Conservation (phyloP, 2,888 invertebrate genomes). For the Mesoligia furuncula region DNA sequence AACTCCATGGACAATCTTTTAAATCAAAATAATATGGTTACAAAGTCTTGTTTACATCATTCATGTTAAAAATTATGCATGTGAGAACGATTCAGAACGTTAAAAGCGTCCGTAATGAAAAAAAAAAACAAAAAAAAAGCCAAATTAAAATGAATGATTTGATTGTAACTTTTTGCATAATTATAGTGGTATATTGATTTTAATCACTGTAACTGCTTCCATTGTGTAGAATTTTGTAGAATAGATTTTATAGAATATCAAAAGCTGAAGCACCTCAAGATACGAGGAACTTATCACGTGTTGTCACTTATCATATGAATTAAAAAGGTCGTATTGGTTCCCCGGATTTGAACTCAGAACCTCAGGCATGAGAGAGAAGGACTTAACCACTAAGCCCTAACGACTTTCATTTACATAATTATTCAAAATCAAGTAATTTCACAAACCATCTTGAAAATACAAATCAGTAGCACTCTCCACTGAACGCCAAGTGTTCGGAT, state of each 20-base stretch:
- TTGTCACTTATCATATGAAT: too few species aligned
- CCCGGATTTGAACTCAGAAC: background rate
- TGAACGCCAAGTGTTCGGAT: slow-evolving; percentile 48
- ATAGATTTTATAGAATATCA: background rate
- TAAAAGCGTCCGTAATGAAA: too few species aligned
- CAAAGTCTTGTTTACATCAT: too few species aligned
- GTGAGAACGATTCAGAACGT: too few species aligned
- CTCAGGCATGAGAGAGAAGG: background rate
- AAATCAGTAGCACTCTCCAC: slow-evolving; percentile 37
- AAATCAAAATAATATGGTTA: too few species aligned
- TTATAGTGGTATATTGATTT: background rate
- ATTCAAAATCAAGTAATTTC: background rate
- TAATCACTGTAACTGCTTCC: background rate
- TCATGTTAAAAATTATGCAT: too few species aligned
- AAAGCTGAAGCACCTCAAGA: background rate
- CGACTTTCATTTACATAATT: background rate
- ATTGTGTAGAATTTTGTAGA: too few species aligned
- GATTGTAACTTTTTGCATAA: too few species aligned
- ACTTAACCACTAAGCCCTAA: background rate
- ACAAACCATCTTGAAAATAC: slow-evolving; percentile 10
- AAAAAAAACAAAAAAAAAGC: too few species aligned
- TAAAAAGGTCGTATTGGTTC: background rate
- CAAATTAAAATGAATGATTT: too few species aligned
- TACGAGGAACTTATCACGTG: background rate
- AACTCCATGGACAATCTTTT: too few species aligned